Evolutionary conservation across 2,113 vertebrate genomes (phyloP).

Genomic region (Pterocles gutturalis): DNA sequence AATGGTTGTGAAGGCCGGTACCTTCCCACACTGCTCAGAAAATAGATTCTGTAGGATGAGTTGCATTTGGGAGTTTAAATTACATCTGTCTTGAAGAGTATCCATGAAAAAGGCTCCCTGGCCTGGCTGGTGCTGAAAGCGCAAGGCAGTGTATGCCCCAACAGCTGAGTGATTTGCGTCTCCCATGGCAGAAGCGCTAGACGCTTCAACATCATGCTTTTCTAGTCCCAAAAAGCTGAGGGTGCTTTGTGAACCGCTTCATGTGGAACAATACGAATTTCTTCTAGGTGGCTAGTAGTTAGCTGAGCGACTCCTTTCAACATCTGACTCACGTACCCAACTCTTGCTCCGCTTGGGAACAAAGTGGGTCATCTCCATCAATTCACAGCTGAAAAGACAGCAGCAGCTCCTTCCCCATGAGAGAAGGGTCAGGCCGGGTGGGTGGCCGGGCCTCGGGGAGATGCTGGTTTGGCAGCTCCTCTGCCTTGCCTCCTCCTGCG

Average conservation of each 20-base stretch:
- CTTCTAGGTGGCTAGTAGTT: neutral
- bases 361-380: neutral
- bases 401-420: neutral
- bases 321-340: rapidly evolving
- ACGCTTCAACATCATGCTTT: neutral
- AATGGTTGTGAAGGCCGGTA: neutral
- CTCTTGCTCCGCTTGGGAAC: rapidly evolving
- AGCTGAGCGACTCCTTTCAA: neutral
- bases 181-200: neutral
- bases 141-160: neutral
- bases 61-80: neutral
- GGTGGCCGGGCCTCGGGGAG: rapidly evolving
- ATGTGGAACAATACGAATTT: rapidly evolving
- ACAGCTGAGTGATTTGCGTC: neutral
- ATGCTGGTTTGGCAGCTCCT: neutral
- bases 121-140: neutral
- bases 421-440: neutral
- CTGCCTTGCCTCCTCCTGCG: neutral
- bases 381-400: neutral
- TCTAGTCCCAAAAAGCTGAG: neutral
- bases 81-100: conserved; percentile 25
- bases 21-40: conserved; percentile 62
- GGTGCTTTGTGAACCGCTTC: neutral
- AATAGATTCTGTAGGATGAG: conserved; percentile 57
- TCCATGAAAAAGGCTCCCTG: neutral